These are phyloP conservation scores for Penaeus japonicus DNA, from an alignment of 1,140 invertebrate species.

Conservation along the genomic window DNA sequence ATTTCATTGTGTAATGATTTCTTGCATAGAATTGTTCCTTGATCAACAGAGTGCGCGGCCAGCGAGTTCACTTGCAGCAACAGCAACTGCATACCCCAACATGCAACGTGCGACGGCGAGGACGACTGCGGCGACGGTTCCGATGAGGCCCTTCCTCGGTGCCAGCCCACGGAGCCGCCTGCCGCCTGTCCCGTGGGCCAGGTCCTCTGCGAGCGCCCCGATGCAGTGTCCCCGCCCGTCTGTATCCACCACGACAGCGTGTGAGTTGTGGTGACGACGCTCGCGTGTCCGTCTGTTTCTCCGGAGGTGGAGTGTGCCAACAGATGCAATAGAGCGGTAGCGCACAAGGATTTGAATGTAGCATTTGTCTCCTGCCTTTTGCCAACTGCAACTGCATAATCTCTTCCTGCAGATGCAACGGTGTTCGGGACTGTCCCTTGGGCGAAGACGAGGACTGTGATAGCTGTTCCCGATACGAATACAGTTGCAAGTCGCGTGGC, in stretches of 20 bases:
- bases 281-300: too few species aligned
- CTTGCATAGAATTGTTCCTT: too few species aligned
- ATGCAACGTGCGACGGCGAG: slow-evolving; percentile 79
- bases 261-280: too few species aligned
- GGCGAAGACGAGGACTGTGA: slow-evolving; percentile 11
- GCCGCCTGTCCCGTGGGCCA: slow-evolving; percentile 57
- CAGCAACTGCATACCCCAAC: slow-evolving; percentile 76
- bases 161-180: slow-evolving; percentile 61
- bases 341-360: too few species aligned
- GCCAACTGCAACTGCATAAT: neutral
- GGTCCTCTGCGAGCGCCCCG: slow-evolving; percentile 69
- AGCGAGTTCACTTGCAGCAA: slow-evolving; percentile 59
- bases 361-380: too few species aligned
- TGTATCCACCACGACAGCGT: too few species aligned
- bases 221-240: slow-evolving; percentile 62
- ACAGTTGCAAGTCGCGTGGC: neutral
- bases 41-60: too few species aligned
- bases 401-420: slow-evolving; percentile 73
- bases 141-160: slow-evolving; percentile 75
- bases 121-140: slow-evolving; percentile 76
- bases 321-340: too few species aligned
- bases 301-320: too few species aligned
- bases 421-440: slow-evolving; percentile 75
- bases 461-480: neutral
- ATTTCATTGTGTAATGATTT: too few species aligned